These are phyloP conservation scores for Apodemia mormo DNA, from an alignment of 2,888 invertebrate species.

Conservation along the genomic window DNA sequence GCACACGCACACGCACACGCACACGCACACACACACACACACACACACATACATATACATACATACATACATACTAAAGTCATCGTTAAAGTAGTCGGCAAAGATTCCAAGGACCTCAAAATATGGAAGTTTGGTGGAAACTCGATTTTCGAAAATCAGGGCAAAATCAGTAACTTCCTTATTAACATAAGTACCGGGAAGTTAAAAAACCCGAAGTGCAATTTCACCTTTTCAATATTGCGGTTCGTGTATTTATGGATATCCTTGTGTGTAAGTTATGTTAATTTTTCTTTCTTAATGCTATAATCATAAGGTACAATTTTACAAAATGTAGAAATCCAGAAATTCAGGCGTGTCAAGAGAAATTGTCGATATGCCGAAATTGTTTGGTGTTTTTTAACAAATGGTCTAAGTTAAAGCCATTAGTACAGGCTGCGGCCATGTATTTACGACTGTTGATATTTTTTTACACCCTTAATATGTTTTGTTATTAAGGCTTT, in stretches of 20 bases:
- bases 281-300: neutral
- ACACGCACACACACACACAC: no score
- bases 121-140: no score
- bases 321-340: neutral
- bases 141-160: no score
- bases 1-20: no score
- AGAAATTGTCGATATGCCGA: neutral
- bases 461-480: conserved; percentile 6
- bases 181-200: no score
- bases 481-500: neutral
- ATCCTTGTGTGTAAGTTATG: neutral
- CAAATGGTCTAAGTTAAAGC: conserved; percentile 11
- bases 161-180: no score
- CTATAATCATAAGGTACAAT: neutral
- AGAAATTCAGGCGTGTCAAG: neutral
- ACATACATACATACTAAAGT: no score
- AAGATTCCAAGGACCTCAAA: no score
- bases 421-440: conserved; percentile 17
- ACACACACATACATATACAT: no score
- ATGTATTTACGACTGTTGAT: conserved; percentile 17
- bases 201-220: neutral
- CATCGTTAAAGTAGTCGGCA: no score
- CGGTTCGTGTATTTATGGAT: neutral
- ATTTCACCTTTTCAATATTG: neutral
- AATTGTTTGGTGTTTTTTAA: conserved; percentile 17